Percentiles rank a stretch among this genome's conserved stretches.
These are phyloP conservation scores for Rhopilema esculentum DNA, from an alignment of 30 jellyfish, hydroid and myxozoan genomes.

Conservation along the genomic window DNA sequence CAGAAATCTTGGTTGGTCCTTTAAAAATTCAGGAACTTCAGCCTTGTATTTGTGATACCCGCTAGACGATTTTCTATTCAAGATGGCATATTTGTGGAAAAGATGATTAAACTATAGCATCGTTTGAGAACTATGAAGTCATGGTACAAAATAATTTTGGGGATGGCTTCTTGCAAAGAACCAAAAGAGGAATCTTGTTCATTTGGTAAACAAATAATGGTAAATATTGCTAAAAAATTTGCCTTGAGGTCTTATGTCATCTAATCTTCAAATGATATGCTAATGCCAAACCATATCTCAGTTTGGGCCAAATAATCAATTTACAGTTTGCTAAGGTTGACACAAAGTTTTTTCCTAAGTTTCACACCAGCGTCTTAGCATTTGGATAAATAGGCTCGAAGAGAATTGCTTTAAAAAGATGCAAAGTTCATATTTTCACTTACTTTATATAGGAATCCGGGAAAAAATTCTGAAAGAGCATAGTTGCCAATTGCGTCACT, in stretches of 20 bases:
- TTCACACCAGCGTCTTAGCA: not conserved
- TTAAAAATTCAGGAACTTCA: constrained; percentile 6
- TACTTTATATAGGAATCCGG: constrained; percentile 7
- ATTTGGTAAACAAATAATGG: not conserved
- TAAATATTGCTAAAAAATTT: not conserved
- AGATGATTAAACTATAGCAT: not conserved
- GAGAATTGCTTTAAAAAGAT: not conserved
- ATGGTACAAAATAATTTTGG: not conserved
- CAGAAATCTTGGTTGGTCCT: constrained; percentile 13
- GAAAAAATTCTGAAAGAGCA: not conserved
- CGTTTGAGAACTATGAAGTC: not conserved
- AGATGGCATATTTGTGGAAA: constrained; percentile 6
- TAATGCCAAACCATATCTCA: not conserved
- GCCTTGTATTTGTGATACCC: constrained; percentile 20
- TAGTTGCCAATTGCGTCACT: constrained; percentile 19
- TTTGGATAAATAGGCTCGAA: not conserved
- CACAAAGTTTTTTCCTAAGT: not conserved
- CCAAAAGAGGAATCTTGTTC: not conserved
- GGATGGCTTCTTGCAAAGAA: not conserved
- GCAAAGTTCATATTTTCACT: not conserved
- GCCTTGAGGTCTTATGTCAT: not conserved
- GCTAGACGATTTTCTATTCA: constrained; percentile 15
- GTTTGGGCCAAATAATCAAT: not conserved
- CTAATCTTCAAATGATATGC: not conserved
- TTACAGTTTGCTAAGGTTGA: not conserved